phyloP scores from a whole-genome alignment of 2,888 invertebrate species.

The Heteromurus nitidus region DNA sequence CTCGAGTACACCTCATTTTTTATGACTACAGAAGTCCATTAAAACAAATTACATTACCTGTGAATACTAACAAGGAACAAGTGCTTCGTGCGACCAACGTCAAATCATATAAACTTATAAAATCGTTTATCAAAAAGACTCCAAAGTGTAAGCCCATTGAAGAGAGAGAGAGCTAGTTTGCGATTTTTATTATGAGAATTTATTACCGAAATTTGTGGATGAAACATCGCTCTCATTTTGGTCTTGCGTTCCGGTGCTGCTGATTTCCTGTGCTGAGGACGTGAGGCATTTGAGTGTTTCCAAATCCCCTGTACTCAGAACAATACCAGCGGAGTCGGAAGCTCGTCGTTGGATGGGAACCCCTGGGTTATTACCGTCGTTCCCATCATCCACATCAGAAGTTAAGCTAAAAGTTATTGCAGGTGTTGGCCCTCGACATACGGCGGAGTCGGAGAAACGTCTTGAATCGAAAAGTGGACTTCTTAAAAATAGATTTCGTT shows the following conservation, averaged over 20 bases:
- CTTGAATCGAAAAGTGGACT: conserved; percentile 65
- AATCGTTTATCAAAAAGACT: too few relatives aligned
- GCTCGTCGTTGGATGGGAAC: conserved; percentile 36
- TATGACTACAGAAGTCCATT: conserved; percentile 49
- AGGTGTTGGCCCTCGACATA: conserved; percentile 62
- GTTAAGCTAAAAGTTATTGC: conserved; percentile 67
- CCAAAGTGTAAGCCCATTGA: too few relatives aligned
- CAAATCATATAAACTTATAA: not conserved
- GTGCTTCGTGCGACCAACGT: not conserved
- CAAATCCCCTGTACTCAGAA: conserved; percentile 67
- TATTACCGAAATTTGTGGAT: conserved; percentile 64
- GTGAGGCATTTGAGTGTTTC: conserved; percentile 72
- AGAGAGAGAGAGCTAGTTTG: too few relatives aligned
- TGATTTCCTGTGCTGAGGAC: conserved; percentile 73
- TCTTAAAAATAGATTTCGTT: conserved; percentile 54
- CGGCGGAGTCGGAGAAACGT: conserved; percentile 72
- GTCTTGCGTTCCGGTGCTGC: conserved; percentile 44
- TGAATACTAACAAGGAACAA: not conserved
- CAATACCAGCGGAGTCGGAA: conserved; percentile 56
- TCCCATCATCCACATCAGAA: conserved; percentile 61
- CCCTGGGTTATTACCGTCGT: conserved; percentile 67
- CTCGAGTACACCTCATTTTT: too few relatives aligned
- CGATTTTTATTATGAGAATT: conserved; percentile 43
- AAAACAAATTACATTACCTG: conserved; percentile 25
- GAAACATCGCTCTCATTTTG: conserved; percentile 40